Percentiles rank a stretch among this genome's conserved stretches.
Evolutionary conservation across 2,113 vertebrate genomes (phyloP).

Genomic region (Stigmatopora nigra): DNA sequence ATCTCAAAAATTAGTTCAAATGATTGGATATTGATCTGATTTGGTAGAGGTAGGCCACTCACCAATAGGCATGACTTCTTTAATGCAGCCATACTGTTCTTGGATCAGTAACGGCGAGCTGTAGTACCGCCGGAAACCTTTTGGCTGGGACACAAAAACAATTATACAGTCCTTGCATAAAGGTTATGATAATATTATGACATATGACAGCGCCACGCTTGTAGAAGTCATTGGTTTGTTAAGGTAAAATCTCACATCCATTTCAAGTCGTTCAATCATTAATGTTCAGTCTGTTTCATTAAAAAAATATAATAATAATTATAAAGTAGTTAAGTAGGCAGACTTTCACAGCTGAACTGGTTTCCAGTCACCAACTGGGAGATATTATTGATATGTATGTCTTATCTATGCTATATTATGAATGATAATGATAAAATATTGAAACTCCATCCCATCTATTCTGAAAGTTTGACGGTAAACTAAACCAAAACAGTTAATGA

Average conservation of each 20-base stretch:
- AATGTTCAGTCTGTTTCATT: too few species aligned
- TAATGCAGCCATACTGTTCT: constrained; percentile 97
- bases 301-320: too few species aligned
- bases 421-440: too few species aligned
- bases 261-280: too few species aligned
- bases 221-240: not conserved
- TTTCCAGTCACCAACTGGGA: too few species aligned
- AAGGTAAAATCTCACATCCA: not conserved
- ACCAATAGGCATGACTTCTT: constrained; percentile 99
- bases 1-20: not conserved
- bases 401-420: too few species aligned
- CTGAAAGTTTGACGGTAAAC: not conserved
- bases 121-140: constrained; percentile 97
- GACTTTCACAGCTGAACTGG: too few species aligned
- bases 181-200: not conserved
- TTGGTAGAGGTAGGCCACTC: constrained; percentile 46
- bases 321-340: too few species aligned
- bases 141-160: constrained; percentile 74
- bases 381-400: too few species aligned
- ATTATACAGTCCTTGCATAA: not conserved
- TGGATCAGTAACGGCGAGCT: constrained; percentile 95
- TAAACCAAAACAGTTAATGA: not conserved
- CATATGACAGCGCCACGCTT: not conserved
- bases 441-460: too few species aligned
- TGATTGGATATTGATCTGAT: constrained; percentile 2